Evolutionary conservation across 2,797 vertebrate species (phyloP).

Genomic region (Chromobotia macracanthus): DNA sequence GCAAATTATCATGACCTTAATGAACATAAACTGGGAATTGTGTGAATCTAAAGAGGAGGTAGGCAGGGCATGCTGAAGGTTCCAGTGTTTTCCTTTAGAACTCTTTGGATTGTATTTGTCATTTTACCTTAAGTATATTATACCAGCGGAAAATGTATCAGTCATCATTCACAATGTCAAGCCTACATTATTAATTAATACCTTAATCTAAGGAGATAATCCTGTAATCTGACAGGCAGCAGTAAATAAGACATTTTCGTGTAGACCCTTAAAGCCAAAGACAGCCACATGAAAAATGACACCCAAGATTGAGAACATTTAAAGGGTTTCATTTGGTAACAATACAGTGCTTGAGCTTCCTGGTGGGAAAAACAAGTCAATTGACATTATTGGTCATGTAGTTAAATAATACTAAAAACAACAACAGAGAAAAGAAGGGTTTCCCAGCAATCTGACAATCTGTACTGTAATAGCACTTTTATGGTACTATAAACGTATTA

Average conservation of each 20-base stretch:
- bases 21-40: not conserved
- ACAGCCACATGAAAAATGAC: not conserved
- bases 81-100: constrained; percentile 5
- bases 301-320: not conserved
- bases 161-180: constrained; percentile 3
- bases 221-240: not conserved
- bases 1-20: not conserved
- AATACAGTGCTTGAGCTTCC: constrained; percentile 1
- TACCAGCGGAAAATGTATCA: no score
- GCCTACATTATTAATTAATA: constrained; percentile 1
- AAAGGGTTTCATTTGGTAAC: not conserved
- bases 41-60: constrained; percentile 2
- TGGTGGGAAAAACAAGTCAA: not conserved
- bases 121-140: not conserved
- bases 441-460: not conserved
- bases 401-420: constrained; percentile 3
- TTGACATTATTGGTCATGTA: constrained; percentile 10
- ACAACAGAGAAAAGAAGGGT: not conserved
- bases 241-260: not conserved
- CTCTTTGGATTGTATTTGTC: not conserved
- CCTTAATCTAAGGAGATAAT: constrained; percentile 10
- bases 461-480: constrained; percentile 9
- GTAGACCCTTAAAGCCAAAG: not conserved
- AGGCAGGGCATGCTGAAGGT: not conserved
- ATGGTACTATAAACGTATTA: constrained; percentile 1